Evolutionary conservation across 2,797 vertebrate genomes (phyloP).

Genomic region (Calcarius lapponicus): DNA sequence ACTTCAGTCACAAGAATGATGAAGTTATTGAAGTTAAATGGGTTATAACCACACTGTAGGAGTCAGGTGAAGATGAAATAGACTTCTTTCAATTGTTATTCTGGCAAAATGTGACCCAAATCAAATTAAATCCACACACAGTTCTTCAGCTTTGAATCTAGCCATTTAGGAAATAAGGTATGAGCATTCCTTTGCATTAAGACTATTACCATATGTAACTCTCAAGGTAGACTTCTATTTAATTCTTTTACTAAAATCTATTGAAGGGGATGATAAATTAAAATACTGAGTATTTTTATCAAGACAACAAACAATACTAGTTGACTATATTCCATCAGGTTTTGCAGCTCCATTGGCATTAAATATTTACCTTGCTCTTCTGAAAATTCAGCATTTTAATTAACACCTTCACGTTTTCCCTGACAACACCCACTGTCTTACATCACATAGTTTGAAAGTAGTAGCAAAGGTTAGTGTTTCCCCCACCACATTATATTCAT

Average conservation of each 20-base stretch:
- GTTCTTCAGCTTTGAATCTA: constrained; percentile 13
- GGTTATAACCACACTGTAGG: constrained; percentile 9
- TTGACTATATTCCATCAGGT: neutral
- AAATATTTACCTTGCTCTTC: constrained; percentile 34
- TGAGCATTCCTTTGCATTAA: constrained; percentile 19
- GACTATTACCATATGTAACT: constrained; percentile 21
- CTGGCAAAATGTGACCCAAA: constrained; percentile 53
- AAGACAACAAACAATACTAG: neutral
- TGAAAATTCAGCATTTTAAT: constrained; percentile 35
- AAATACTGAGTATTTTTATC: neutral
- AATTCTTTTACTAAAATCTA: neutral
- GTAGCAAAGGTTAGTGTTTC: neutral
- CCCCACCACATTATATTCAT: neutral
- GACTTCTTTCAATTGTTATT: constrained; percentile 32
- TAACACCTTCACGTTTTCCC: constrained; percentile 2
- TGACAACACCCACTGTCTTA: neutral
- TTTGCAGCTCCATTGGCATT: neutral
- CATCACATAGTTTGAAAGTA: neutral
- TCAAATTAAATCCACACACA: constrained; percentile 27
- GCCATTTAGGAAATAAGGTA: neutral
- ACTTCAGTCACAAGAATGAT: neutral
- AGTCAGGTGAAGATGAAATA: constrained; percentile 41
- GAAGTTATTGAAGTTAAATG: neutral
- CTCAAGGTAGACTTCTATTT: constrained; percentile 58
- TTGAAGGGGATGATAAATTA: neutral